Base-by-base conservation (phyloP, 1,140 invertebrate species). In the Maconellicoccus hirsutus region DNA sequence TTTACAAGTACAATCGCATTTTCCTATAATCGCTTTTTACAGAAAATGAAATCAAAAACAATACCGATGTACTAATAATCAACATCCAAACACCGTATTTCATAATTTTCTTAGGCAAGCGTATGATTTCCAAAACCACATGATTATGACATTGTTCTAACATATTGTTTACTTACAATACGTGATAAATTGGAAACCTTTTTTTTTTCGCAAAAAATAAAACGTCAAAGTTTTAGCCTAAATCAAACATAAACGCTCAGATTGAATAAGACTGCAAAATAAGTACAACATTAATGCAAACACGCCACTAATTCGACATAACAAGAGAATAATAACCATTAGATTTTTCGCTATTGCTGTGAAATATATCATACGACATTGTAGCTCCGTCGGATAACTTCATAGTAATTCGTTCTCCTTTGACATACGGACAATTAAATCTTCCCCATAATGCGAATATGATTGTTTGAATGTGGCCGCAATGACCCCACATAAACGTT, bases 401-500 rank as follows among this genome's bases (percentile, higher is more conserved):
- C 25, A 66, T 3, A 23, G 19, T 66, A 23, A 66, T 26, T 10
- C 61, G 61, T 66, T 66, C 61, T 66, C 61, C 61, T 16, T 19
- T 22, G 1, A 66, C 19, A 26, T 25, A 4, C 8, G 61, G 61
- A 19, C 61, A 66, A 66, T 66, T 66, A 16, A 66, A 66, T 16
- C 61, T 2, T 66, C 61, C 61, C 61, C 61, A 66, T 19, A 66
- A 16, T 25, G 61, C 61, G 19, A 66, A 66, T 25, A 66, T 66
- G 61, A 66, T 66, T 4, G 61, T 66, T 66, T 66, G 61, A 25
- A 66, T 66, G 61, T 66, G 61, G 25, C 61, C 61, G 16, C 61
- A 66, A 66, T 66, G 61, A 3, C 61, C 61, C 61, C 61, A 66
- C 21, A 66, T 26, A 16, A 66, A 66, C 25, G 61, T 66, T 25